Evolutionary conservation across 2,888 invertebrate species (phyloP), one percentile per base, ranked within the genome.

Genomic region (Amphimallon solstitiale): DNA sequence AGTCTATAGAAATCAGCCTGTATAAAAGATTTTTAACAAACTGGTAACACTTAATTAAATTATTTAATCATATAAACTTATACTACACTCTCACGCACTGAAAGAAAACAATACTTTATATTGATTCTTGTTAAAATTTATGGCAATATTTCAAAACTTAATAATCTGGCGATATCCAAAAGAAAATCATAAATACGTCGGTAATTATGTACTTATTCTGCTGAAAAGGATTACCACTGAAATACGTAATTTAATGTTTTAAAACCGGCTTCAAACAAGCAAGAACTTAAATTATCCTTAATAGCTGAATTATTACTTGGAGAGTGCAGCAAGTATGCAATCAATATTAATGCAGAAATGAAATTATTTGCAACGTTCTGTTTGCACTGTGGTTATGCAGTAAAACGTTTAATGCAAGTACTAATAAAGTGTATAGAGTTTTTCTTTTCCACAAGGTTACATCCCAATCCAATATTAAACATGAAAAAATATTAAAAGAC

Each of bases 241-340:
- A 43, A 43, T 43, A 7, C 43, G 43, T 17, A 14, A 17, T 43
- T 43, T 43, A 43, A 43, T 43, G 43, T 6, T 15, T 7, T 14
- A 43, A 43, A 14, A 43, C 43, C 14, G 17, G 43, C 17, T 43
- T 43, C 43, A 7, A 43, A 15, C 43, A 43, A 43, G 14, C 12
- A 43, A 43, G 43, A 43, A 43, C 43, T 43, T 43, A 43, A 43
- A 43, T 43, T 43, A 43, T 14, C 14, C 9, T 2, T 43, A 43
- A 43, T 43, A 43, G 43, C 43, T 43, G 43, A 43, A 40, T 15
- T 43, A 17, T 43, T 17, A 43, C 17, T 43, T 43, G 3, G 17
- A 9, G 43, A 43, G 14, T 17, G 43, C 12, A 43, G 3, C 7
- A 15, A 14, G 43, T 14, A 17, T 17, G 14, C 43, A 12, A 15